phyloP scores from a whole-genome alignment of 2,888 invertebrate species.

The Xestia ashworthii region DNA sequence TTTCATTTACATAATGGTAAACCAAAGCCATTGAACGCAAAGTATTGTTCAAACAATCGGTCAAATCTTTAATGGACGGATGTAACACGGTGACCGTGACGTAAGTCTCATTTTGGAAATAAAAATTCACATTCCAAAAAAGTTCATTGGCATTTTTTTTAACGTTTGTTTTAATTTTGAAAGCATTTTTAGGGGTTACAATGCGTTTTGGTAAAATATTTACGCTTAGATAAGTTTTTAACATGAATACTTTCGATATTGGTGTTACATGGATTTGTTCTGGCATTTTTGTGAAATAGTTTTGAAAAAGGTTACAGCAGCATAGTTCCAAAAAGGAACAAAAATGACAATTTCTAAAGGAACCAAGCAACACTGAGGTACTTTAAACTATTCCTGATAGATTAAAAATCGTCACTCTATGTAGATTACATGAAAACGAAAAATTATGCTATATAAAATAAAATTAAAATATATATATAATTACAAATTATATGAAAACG shows the following conservation, averaged over 20 bases:
- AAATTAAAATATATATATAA: no score
- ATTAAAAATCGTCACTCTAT: neutral
- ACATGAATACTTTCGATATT: neutral
- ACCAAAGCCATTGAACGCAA: constrained; percentile 40
- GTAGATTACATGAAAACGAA: neutral
- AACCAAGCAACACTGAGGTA: neutral
- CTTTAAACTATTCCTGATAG: neutral
- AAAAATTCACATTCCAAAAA: constrained; percentile 23
- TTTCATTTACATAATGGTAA: constrained; percentile 9
- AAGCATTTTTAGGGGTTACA: neutral
- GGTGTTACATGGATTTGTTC: neutral
- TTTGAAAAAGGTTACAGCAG: neutral
- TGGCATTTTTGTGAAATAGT: neutral
- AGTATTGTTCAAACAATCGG: constrained; percentile 68
- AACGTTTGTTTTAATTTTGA: neutral
- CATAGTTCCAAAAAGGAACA: neutral
- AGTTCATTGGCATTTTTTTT: constrained; percentile 50
- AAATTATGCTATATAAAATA: no score
- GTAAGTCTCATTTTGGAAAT: constrained; percentile 39
- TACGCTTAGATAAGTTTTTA: neutral
- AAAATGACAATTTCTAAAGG: neutral
- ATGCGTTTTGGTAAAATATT: neutral
- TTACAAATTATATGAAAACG: neutral
- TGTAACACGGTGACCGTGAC: constrained; percentile 49
- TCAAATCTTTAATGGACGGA: constrained; percentile 65